These are phyloP conservation scores for Pollenia griseotomentosa DNA, from an alignment of 2,888 invertebrate genomes.

Conservation along the genomic window DNA sequence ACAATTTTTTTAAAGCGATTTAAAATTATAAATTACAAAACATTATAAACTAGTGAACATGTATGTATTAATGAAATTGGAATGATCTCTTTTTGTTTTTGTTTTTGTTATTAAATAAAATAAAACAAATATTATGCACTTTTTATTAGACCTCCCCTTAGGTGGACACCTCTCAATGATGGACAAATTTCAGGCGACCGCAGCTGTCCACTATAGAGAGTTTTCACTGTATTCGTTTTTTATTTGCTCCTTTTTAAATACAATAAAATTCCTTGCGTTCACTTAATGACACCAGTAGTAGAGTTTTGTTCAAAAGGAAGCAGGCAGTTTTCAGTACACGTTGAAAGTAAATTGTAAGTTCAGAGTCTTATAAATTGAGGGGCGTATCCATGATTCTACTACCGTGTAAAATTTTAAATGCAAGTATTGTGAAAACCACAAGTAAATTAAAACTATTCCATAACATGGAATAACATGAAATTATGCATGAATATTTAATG, in stretches of 20 bases:
- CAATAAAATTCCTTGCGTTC: conserved; percentile 50
- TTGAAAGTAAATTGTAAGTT: conserved; percentile 32
- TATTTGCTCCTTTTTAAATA: conserved; percentile 13
- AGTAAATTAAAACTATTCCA: background rate
- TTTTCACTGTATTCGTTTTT: conserved; percentile 25
- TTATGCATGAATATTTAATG: background rate
- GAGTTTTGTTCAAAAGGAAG: conserved; percentile 51
- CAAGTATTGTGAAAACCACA: background rate
- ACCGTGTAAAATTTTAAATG: background rate
- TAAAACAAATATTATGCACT: no score
- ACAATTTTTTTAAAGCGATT: no score
- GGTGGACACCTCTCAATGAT: no score
- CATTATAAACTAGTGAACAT: no score
- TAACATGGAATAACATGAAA: background rate
- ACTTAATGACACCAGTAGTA: conserved; percentile 50
- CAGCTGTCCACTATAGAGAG: no score
- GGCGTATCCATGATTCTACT: conserved; percentile 32
- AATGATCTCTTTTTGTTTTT: no score
- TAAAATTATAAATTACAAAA: no score
- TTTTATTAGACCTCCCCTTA: no score
- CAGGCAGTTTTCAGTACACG: conserved; percentile 28
- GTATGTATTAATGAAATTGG: no score
- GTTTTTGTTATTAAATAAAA: no score
- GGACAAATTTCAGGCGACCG: no score
- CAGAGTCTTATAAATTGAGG: background rate